Evolutionary conservation across 2,113 vertebrate species (phyloP).

Genomic region (Eleginops maclovinus): DNA sequence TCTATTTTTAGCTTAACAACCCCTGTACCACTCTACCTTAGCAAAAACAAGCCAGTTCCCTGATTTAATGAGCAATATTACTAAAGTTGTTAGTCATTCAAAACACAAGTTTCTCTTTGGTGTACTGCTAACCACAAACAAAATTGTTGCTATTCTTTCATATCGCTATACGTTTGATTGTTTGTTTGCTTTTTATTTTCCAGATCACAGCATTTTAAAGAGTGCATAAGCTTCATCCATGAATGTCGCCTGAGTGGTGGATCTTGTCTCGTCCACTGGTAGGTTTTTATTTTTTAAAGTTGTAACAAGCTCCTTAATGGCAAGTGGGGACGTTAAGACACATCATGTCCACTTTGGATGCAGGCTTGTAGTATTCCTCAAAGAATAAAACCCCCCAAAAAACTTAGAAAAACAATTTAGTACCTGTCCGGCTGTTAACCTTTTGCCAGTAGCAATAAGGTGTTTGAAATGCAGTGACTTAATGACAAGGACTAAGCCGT

Average conservation of each 20-base stretch:
- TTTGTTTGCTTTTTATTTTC: slow-evolving; percentile 17
- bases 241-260: slow-evolving; percentile 88
- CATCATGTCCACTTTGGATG: not conserved
- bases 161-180: not conserved
- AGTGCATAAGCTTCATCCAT: slow-evolving; percentile 91
- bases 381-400: not conserved
- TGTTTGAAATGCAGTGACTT: not conserved
- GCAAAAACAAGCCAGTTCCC: slow-evolving; percentile 14
- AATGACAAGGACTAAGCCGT: not conserved
- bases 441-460: not conserved
- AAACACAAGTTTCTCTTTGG: not conserved
- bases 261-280: slow-evolving; percentile 92
- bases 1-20: slow-evolving; percentile 47
- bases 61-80: not conserved
- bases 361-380: not conserved
- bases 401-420: not conserved
- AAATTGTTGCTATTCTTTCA: not conserved
- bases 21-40: not conserved
- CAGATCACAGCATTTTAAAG: slow-evolving; percentile 91
- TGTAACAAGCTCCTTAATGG: not conserved
- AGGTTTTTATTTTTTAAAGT: slow-evolving; percentile 57
- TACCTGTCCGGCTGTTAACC: not conserved
- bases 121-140: not conserved
- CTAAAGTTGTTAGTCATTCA: not conserved
- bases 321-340: not conserved